These are phyloP conservation scores for Leptinotarsa haldemani DNA, from an alignment of 2,888 invertebrate species.

Conservation along the genomic window DNA sequence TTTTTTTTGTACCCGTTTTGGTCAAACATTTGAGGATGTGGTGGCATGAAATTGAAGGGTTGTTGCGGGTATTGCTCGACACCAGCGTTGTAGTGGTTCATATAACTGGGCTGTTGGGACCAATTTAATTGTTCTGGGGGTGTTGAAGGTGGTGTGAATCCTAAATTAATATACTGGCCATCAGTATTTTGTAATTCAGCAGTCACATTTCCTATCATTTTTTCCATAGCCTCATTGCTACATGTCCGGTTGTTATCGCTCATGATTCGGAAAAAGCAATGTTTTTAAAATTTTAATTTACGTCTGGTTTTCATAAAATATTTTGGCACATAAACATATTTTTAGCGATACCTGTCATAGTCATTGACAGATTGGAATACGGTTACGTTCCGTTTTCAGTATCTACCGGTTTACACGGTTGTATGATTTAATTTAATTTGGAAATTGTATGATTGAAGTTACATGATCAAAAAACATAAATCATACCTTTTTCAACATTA, in stretches of 20 bases:
- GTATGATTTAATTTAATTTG: too few relatives aligned
- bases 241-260: conserved; percentile 58
- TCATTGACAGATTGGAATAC: conserved; percentile 9
- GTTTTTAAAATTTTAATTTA: conserved; percentile 22
- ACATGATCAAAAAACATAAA: too few relatives aligned
- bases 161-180: conserved; percentile 70
- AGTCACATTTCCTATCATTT: conserved; percentile 72
- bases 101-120: conserved; percentile 51
- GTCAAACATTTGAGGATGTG: conserved; percentile 50
- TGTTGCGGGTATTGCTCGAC: conserved; percentile 46
- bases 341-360: conserved; percentile 42
- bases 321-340: conserved; percentile 55
- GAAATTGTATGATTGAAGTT: too few relatives aligned
- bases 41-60: conserved; percentile 51
- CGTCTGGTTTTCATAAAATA: conserved; percentile 45
- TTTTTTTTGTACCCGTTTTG: conserved; percentile 50
- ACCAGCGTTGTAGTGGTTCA: conserved; percentile 51
- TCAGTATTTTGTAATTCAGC: conserved; percentile 71
- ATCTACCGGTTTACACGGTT: too few relatives aligned
- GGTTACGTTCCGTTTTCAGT: too few relatives aligned
- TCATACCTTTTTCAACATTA: too few relatives aligned
- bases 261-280: conserved; percentile 52
- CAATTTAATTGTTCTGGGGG: conserved; percentile 53
- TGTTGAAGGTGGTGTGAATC: conserved; percentile 62
- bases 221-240: conserved; percentile 66